Percentiles rank a stretch among this genome's conserved stretches.
These are phyloP conservation scores for Apeltes quadracus DNA, from an alignment of 2,113 vertebrate genomes.

Conservation along the genomic window DNA sequence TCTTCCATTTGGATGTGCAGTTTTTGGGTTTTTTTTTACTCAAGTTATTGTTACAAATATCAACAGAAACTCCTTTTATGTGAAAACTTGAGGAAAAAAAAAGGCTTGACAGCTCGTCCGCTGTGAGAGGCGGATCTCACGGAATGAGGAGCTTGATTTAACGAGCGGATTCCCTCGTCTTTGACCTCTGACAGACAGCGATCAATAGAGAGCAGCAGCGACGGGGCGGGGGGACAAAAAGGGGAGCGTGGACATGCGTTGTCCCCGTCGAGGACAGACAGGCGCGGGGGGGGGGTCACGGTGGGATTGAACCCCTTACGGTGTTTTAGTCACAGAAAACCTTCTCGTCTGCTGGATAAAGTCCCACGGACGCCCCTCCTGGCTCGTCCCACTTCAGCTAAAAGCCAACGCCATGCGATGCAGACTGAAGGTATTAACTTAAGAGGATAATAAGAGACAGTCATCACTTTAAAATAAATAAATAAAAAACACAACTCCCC, in stretches of 20 bases:
- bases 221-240: not conserved
- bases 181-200: conserved; percentile 34
- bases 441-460: conserved; percentile 52
- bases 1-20: not conserved
- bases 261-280: not conserved
- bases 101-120: conserved; percentile 8
- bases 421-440: conserved; percentile 39
- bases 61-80: not conserved
- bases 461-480: conserved; percentile 14
- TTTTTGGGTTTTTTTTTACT: not conserved
- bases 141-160: conserved; percentile 11
- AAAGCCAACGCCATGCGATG: conserved; percentile 54
- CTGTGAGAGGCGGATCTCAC: not conserved
- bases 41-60: not conserved
- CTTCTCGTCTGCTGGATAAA: conserved; percentile 30
- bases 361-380: conserved; percentile 31
- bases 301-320: conserved; percentile 17
- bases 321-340: conserved; percentile 36
- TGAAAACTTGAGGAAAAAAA: not conserved
- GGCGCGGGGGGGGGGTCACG: conserved; percentile 2
- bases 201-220: conserved; percentile 41
- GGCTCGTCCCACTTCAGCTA: conserved; percentile 58
- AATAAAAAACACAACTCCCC: conserved; percentile 6
- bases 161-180: conserved; percentile 18
- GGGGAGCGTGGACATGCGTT: not conserved